Conservation (phyloP, 2,113 vertebrate species). For the Blennius ocellaris region DNA sequence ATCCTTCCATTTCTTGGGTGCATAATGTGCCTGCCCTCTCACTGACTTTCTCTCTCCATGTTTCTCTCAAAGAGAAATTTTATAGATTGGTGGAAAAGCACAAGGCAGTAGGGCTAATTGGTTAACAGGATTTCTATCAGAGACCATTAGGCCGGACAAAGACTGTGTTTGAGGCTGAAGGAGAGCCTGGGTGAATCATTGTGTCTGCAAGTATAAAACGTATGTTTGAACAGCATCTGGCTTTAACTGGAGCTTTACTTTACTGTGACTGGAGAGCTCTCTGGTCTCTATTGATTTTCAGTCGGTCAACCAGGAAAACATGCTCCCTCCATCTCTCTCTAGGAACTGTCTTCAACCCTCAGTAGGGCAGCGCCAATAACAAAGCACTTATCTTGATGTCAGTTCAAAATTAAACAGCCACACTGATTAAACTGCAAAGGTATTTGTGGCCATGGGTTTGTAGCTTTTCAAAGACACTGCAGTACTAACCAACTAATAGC, state of each 20-base stretch:
- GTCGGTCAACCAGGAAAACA: conserved; percentile 38
- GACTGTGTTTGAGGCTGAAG: conserved; percentile 40
- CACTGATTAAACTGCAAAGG: too few species aligned
- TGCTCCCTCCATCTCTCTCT: conserved; percentile 4
- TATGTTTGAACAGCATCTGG: conserved; percentile 20
- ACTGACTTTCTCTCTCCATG: conserved; percentile 36
- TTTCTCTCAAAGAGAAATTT: conserved; percentile 49
- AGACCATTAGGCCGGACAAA: conserved; percentile 66
- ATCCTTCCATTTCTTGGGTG: conserved; percentile 51
- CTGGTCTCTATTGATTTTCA: conserved; percentile 51
- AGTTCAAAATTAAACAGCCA: too few species aligned
- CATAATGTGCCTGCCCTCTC: conserved; percentile 40
- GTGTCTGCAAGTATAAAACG: conserved; percentile 15
- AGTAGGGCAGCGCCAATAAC: too few species aligned
- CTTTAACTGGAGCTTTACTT: conserved; percentile 27
- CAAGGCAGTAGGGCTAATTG: conserved; percentile 63
- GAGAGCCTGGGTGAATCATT: conserved; percentile 5
- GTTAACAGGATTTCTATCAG: conserved; percentile 74
- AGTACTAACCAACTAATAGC: too few species aligned
- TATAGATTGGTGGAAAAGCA: conserved; percentile 64
- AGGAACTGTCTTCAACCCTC: too few species aligned
- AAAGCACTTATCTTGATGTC: too few species aligned
- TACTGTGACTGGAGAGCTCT: conserved; percentile 36
- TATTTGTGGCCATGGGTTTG: too few species aligned
- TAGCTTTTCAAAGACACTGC: too few species aligned